Evolutionary conservation across 2,888 invertebrate genomes (phyloP), one percentile per base, ranked within the genome.

Genomic region (Zhuqinia jingwanae): DNA sequence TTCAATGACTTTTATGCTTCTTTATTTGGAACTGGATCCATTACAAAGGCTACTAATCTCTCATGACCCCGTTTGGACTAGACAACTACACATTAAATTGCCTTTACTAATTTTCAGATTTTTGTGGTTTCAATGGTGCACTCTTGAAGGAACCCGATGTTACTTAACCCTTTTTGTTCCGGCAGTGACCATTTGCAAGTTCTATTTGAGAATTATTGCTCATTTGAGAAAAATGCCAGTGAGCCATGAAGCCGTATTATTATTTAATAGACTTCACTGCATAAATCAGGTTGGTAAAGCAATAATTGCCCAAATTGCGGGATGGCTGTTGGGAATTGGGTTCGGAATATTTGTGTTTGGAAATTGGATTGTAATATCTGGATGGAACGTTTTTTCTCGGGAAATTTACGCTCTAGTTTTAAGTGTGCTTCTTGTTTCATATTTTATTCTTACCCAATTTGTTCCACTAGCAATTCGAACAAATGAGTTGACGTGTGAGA

Each of bases 321-420:
- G 58, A 58, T 3, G 20, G 6, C n/a, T 58, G 13, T 17, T 58
- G 20, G 6, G 5, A 11, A 58, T 58, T 20, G 58, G 58, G 3
- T 58, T 58, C 20, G 8, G 8, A 3, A 58, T 58, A 3, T 58
- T 58, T n/a, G 58, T 58, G 58, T 58, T 58, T 58, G 58, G 58
- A 2, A 58, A 58, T 20, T 58, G 58, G 58, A 20, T 58, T 17
- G 22, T 58, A 6, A 10, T 58, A 17, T 25, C 11, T 11, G 58
- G 58, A 10, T 58, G 58, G 58, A 20, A 13, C 5, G 11, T 20
- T 10, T 58, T 20, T 6, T 1, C 10, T 6, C 3, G 2, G 22
- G 58, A 58, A 25, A 8, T 58, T 10, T 58, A 58, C 13, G 8
- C 20, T 2, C 1, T 58, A 20, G 11, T 58, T 10, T 10, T 3